A percentile compares a stretch with the other conserved stretches of the same genome.
Evolutionary conservation across 2,888 invertebrate genomes (phyloP).

Genomic region (Ceramica pisi): DNA sequence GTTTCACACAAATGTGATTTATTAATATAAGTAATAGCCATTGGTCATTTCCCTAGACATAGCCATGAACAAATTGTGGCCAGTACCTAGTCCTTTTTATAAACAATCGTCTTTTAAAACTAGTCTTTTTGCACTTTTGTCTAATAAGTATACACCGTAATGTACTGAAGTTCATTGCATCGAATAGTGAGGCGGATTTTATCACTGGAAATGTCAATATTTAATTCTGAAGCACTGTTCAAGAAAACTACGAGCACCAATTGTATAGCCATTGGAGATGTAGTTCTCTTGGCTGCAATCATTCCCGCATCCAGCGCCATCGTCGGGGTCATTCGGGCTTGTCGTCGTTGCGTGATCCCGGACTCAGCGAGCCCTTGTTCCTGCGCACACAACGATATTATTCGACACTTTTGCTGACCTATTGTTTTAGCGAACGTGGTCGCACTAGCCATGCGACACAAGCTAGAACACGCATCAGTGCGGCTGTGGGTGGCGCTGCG

Average conservation of each 20-base stretch:
- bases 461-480: conserved; percentile 5
- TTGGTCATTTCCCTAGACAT: neutral
- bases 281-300: conserved; percentile 64
- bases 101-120: conserved; percentile 7
- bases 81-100: neutral
- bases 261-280: conserved; percentile 68
- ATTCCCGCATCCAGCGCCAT: conserved; percentile 65
- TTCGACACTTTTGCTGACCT: conserved; percentile 4
- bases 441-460: conserved; percentile 3
- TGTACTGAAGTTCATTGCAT: conserved; percentile 2
- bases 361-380: conserved; percentile 60
- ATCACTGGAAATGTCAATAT: conserved; percentile 18
- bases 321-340: conserved; percentile 69
- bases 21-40: neutral
- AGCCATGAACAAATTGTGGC: neutral
- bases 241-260: conserved; percentile 73
- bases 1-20: neutral
- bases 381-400: conserved; percentile 41
- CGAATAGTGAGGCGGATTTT: neutral
- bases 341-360: conserved; percentile 66
- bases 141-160: neutral
- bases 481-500: neutral
- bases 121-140: neutral
- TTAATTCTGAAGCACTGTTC: conserved; percentile 7
- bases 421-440: conserved; percentile 5